Percentiles rank a stretch among this genome's conserved stretches.
These are phyloP conservation scores for Rhynchonycteris naso DNA, from an alignment of 2,797 vertebrate species.

Conservation along the genomic window DNA sequence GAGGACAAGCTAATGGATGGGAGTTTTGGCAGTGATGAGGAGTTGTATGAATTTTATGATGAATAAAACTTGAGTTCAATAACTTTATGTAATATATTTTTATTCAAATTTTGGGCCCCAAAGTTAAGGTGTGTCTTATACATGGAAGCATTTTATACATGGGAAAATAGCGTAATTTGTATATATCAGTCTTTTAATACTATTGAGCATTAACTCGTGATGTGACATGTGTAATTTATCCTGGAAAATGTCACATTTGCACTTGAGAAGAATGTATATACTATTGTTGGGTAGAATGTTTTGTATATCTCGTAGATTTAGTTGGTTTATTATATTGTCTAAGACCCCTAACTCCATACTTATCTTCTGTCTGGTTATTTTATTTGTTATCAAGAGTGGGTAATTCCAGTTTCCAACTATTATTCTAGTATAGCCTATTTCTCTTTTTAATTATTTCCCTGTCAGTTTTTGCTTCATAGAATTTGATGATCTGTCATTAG, in stretches of 20 bases:
- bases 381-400: neutral
- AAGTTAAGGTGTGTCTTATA: too few relatives aligned
- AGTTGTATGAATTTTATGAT: too few relatives aligned
- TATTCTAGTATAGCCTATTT: neutral
- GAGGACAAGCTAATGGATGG: too few relatives aligned
- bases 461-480: neutral
- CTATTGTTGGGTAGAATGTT: neutral
- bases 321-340: neutral
- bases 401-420: neutral
- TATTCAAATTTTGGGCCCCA: too few relatives aligned
- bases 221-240: neutral
- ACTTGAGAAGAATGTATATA: neutral
- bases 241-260: neutral
- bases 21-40: too few relatives aligned
- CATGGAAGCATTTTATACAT: too few relatives aligned
- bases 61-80: too few relatives aligned
- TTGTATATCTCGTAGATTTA: neutral
- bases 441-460: neutral
- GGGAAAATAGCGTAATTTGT: too few relatives aligned
- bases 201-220: neutral
- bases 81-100: too few relatives aligned
- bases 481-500: neutral
- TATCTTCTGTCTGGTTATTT: neutral
- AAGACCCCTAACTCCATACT: neutral
- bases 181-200: neutral